Percentiles rank a stretch among this genome's conserved stretches.
Conservation (phyloP, 2,113 vertebrate genomes). For the Hypocryptadius cinnamomeus region DNA sequence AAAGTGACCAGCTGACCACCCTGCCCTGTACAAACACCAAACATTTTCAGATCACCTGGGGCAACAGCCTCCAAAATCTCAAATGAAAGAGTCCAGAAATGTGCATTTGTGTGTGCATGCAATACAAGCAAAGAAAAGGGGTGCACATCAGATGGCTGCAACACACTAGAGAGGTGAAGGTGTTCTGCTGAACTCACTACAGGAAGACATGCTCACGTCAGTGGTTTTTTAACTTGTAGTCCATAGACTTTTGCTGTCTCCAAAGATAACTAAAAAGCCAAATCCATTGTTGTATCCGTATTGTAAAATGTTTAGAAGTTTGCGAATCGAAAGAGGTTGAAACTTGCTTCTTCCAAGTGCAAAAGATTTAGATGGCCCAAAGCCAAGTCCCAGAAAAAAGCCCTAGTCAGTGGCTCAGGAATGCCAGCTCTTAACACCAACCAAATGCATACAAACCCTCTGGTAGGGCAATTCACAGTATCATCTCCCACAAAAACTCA, state of each 20-base stretch:
- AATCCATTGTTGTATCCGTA: background rate
- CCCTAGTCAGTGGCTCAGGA: slow-evolving; percentile 8
- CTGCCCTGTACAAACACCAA: background rate
- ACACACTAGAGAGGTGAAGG: background rate
- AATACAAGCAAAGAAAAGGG: background rate
- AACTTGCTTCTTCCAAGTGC: slow-evolving; percentile 30
- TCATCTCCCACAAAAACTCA: background rate
- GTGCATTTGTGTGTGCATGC: background rate
- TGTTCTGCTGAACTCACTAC: background rate
- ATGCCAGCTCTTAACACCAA: slow-evolving; percentile 38
- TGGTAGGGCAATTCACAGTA: background rate
- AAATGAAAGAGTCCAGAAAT: background rate
- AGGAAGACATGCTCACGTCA: background rate
- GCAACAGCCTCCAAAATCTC: background rate
- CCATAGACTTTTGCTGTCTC: background rate
- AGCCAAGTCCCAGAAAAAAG: slow-evolving; percentile 18
- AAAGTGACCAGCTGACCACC: background rate
- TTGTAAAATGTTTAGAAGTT: background rate
- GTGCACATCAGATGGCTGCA: background rate
- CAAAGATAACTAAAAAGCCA: background rate
- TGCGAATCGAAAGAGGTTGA: background rate
- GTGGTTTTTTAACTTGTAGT: background rate
- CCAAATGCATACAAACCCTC: background rate
- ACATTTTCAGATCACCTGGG: background rate
- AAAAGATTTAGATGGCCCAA: slow-evolving; percentile 11